Conservation (phyloP, 2,113 vertebrate species). For the Empidonax traillii region DNA sequence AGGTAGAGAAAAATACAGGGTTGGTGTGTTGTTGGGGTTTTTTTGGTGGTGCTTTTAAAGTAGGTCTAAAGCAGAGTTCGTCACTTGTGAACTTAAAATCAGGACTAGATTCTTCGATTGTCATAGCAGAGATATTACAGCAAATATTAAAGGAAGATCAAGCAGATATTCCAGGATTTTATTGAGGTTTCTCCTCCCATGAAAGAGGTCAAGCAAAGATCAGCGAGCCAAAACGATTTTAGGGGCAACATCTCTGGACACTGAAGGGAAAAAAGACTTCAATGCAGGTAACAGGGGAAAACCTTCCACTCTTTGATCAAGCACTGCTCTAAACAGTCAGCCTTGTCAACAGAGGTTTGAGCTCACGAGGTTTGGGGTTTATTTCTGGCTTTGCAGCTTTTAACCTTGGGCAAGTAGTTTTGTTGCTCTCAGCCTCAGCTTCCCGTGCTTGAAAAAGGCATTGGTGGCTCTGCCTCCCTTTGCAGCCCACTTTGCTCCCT, state of each 20-base stretch:
- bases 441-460: not conserved
- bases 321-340: not conserved
- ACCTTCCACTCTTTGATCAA: not conserved
- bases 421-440: not conserved
- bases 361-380: not conserved
- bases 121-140: not conserved
- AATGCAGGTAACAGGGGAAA: not conserved
- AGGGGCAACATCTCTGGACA: not conserved
- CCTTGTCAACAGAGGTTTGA: not conserved
- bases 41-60: not conserved
- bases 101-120: not conserved
- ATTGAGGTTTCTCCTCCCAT: not conserved
- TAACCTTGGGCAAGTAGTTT: not conserved
- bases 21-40: not conserved
- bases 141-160: not conserved
- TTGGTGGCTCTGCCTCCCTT: fast-evolving
- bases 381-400: not conserved
- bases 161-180: not conserved
- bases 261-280: not conserved
- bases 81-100: not conserved
- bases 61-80: not conserved
- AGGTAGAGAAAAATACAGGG: not conserved
- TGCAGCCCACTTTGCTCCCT: fast-evolving
- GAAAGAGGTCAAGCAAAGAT: not conserved
- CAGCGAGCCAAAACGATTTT: not conserved